Conservation (phyloP, 2,113 vertebrate genomes). For the Scopus umbretta region DNA sequence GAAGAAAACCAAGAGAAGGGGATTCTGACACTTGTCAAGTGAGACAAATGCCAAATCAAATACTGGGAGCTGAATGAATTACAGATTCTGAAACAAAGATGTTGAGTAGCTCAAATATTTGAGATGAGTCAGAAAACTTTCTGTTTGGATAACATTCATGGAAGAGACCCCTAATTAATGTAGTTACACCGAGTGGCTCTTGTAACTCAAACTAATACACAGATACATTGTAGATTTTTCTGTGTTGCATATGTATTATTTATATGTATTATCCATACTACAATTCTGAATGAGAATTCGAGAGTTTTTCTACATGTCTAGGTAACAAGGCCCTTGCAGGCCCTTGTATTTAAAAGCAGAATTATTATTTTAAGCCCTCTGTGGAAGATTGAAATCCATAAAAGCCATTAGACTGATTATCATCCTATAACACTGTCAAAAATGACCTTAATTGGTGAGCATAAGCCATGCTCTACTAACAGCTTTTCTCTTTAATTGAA, state of each 20-base stretch:
- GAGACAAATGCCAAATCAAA: neutral
- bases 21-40: neutral
- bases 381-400: constrained; percentile 24
- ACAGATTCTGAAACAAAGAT: neutral
- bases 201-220: neutral
- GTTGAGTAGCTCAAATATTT: neutral
- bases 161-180: neutral
- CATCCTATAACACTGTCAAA: constrained; percentile 3
- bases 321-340: neutral
- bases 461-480: neutral
- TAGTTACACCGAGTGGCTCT: neutral
- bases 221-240: neutral
- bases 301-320: neutral
- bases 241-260: neutral
- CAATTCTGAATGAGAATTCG: neutral
- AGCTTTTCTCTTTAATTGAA: constrained; percentile 28
- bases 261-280: neutral
- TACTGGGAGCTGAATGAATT: neutral
- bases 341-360: constrained; percentile 6
- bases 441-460: constrained; percentile 22
- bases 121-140: neutral
- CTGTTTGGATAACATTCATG: neutral
- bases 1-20: neutral
- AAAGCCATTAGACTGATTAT: constrained; percentile 45
- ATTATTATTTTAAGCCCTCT: constrained; percentile 36